A percentile compares a stretch with the other conserved stretches of the same genome.
Conservation (phyloP, 1,140 invertebrate genomes). For the Amyelois transitella region DNA sequence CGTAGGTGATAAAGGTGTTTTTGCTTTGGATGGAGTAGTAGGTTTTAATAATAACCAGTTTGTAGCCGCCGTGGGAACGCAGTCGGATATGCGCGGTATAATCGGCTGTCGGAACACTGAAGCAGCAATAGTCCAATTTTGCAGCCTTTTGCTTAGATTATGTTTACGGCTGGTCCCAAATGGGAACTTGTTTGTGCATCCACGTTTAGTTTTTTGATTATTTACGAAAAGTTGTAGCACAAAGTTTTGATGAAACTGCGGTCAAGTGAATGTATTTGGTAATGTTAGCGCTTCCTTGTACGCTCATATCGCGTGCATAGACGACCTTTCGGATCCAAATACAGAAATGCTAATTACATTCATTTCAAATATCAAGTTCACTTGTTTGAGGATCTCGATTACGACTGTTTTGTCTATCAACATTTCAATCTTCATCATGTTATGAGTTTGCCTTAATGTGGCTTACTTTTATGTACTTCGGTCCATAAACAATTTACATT, state of each 20-base stretch:
- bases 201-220: constrained; percentile 19
- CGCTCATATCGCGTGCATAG: neutral
- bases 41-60: constrained; percentile 73
- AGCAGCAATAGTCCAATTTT: constrained; percentile 71
- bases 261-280: neutral
- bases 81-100: constrained; percentile 69
- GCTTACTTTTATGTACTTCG: no score
- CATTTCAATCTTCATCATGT: no score
- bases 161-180: constrained; percentile 40
- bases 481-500: no score
- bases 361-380: neutral
- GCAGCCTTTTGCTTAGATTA: constrained; percentile 70
- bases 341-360: neutral
- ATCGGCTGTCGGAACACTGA: constrained; percentile 63
- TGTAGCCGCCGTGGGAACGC: constrained; percentile 67
- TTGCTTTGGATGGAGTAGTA: constrained; percentile 27
- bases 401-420: no score
- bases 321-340: neutral
- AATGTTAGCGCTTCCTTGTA: neutral
- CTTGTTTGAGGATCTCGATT: neutral
- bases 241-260: neutral
- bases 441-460: no score
- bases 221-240: constrained; percentile 7
- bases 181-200: constrained; percentile 40
- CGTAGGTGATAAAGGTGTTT: constrained; percentile 25